Conservation (phyloP, 2,888 invertebrate species). For the Lydus trimaculatus region DNA sequence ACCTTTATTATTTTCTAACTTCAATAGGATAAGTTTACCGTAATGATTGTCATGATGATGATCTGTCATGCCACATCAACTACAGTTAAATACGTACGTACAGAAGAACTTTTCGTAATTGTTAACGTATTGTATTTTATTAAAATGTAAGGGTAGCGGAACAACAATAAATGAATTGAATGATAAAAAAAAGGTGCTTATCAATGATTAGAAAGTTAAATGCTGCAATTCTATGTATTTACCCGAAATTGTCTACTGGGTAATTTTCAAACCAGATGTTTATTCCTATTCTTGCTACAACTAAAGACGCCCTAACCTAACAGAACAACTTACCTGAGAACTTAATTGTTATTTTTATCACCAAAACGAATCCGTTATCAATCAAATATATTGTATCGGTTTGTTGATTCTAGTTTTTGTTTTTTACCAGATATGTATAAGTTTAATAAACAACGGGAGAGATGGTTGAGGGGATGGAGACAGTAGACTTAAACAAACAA, state of each 20-base stretch:
- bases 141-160: neutral
- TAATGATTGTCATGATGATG: conserved; percentile 19
- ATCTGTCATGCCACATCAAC: conserved; percentile 9
- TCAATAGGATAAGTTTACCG: conserved; percentile 45
- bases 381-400: too few species aligned
- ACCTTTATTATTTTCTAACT: neutral
- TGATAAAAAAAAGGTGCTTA: neutral
- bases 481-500: neutral
- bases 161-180: neutral
- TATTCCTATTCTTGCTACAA: too few species aligned
- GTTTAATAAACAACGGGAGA: neutral
- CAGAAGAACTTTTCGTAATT: neutral
- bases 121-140: neutral
- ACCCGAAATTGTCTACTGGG: too few species aligned
- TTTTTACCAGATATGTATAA: neutral
- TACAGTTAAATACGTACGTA: neutral
- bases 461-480: neutral
- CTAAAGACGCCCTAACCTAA: too few species aligned
- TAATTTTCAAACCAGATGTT: too few species aligned
- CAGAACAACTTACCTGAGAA: too few species aligned
- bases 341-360: too few species aligned
- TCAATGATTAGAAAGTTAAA: neutral
- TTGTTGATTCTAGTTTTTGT: neutral
- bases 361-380: too few species aligned
- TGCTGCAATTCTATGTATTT: too few species aligned